Conservation (phyloP, 2,113 vertebrate genomes). For the Thryonomys swinderianus region DNA sequence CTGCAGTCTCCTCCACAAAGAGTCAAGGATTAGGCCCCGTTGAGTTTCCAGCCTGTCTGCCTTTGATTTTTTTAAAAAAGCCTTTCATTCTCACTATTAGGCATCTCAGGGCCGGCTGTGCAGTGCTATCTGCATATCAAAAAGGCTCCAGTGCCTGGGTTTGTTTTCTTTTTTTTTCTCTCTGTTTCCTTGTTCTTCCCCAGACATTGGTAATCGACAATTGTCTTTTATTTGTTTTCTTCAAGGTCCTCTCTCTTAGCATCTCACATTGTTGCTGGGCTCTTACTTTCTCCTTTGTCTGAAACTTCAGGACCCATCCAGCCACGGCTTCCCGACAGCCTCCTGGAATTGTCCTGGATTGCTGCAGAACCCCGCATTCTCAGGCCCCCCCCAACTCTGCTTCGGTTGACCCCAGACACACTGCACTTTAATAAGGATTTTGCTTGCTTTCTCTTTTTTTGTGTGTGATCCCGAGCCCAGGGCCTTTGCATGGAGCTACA, state of each 20-base stretch:
- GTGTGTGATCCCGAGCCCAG: too few species aligned
- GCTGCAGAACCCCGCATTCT: neutral
- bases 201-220: neutral
- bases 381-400: neutral
- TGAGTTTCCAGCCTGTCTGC: slow-evolving; percentile 43
- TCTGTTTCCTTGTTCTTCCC: slow-evolving; percentile 33
- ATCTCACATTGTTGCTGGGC: neutral
- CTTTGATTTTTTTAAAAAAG: slow-evolving; percentile 70
- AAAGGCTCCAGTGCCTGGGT: neutral
- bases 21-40: slow-evolving; percentile 56
- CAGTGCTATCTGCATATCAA: slow-evolving; percentile 76
- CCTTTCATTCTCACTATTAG: slow-evolving; percentile 71
- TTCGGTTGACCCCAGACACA: neutral
- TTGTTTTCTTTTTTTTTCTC: slow-evolving; percentile 47
- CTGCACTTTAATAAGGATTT: neutral
- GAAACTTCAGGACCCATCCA: neutral
- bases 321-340: neutral
- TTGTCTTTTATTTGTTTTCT: slow-evolving; percentile 49
- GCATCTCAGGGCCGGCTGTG: slow-evolving; percentile 19
- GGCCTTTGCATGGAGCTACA: neutral
- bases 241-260: slow-evolving; percentile 40
- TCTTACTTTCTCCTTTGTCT: slow-evolving; percentile 38
- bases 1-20: slow-evolving; percentile 31
- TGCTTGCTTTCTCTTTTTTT: neutral
- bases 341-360: neutral